Evolutionary conservation across 1,140 invertebrate genomes (phyloP).

Genomic region (Drosophila ambigua): DNA sequence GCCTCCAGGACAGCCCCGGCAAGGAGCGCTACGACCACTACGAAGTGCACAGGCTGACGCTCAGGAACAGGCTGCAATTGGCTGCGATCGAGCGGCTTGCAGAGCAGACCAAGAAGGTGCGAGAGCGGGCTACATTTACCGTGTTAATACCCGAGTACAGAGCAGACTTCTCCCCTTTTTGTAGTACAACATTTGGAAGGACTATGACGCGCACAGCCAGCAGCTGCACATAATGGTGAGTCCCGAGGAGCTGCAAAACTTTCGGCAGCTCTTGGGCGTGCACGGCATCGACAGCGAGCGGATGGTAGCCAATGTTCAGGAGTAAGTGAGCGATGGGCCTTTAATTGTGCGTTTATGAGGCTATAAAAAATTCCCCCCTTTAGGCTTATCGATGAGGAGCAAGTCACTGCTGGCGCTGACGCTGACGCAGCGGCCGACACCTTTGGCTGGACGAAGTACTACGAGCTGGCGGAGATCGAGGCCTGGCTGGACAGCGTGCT

Average conservation of each 20-base stretch:
- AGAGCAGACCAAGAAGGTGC: too few species aligned
- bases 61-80: constrained; percentile 23
- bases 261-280: constrained; percentile 43
- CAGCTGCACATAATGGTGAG: constrained; percentile 70
- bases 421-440: constrained; percentile 12
- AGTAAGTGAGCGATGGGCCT: constrained; percentile 54
- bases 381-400: constrained; percentile 75
- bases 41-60: constrained; percentile 53
- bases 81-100: too few species aligned
- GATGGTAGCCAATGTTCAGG: constrained; percentile 67
- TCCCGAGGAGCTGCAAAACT: constrained; percentile 40
- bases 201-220: constrained; percentile 54
- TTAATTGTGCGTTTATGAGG: constrained; percentile 25
- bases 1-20: constrained; percentile 16
- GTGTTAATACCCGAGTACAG: too few species aligned
- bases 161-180: neutral
- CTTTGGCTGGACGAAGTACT: constrained; percentile 84
- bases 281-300: constrained; percentile 51
- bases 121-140: too few species aligned
- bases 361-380: constrained; percentile 38
- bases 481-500: constrained; percentile 84
- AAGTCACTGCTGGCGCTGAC: constrained; percentile 46
- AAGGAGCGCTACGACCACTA: constrained; percentile 64
- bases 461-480: constrained; percentile 84
- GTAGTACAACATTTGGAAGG: constrained; percentile 75